Percentiles rank a stretch among this genome's conserved stretches.
These are phyloP conservation scores for Patiria miniata DNA, from an alignment of 35 echinoderm and acorn worm species.

Conservation along the genomic window DNA sequence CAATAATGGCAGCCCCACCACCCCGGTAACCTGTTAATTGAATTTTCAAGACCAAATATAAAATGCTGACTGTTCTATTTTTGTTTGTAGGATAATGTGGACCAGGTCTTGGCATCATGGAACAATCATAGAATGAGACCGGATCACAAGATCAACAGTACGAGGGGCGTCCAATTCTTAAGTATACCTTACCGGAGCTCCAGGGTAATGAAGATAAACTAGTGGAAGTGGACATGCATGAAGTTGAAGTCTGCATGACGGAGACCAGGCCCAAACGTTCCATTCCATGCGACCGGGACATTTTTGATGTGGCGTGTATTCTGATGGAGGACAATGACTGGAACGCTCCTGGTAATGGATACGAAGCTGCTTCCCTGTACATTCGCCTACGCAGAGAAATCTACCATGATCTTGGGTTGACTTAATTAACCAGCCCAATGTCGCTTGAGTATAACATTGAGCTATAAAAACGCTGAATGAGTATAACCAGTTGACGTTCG, in stretches of 20 bases:
- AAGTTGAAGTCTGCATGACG: constrained; percentile 24
- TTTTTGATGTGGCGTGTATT: constrained; percentile 36
- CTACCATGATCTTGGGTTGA: background rate
- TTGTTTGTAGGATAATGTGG: constrained; percentile 15
- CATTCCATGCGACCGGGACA: constrained; percentile 16
- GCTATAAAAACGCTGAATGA: no score
- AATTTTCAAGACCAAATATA: no score
- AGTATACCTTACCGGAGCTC: constrained; percentile 19
- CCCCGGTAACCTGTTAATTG: no score
- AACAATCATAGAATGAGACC: constrained; percentile 38
- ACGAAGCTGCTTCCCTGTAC: constrained; percentile 28
- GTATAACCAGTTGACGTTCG: no score
- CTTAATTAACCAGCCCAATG: no score
- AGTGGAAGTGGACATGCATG: background rate
- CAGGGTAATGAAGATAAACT: background rate
- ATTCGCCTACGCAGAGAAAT: background rate
- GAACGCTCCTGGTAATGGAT: background rate
- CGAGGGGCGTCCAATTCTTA: constrained; percentile 29
- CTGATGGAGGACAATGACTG: constrained; percentile 28
- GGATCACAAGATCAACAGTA: background rate
- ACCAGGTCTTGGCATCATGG: constrained; percentile 21
- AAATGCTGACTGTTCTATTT: no score
- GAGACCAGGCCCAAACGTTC: background rate
- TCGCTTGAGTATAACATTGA: no score
- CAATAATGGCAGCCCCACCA: no score